These are phyloP conservation scores for Simalia tracyae DNA, from an alignment of 2,797 vertebrate genomes.

Conservation along the genomic window DNA sequence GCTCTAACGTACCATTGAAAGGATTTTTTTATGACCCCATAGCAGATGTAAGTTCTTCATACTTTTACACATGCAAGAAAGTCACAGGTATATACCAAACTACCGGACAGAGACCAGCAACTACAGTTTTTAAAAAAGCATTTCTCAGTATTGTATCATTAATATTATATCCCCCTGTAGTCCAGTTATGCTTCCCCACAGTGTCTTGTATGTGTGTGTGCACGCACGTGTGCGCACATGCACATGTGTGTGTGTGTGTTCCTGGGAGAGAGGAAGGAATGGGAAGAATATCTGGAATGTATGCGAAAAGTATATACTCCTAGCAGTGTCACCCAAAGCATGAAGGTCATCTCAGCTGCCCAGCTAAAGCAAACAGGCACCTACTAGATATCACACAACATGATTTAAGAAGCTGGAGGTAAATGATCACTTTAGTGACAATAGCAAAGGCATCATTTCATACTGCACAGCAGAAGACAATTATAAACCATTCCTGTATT, in stretches of 20 bases:
- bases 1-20: neutral
- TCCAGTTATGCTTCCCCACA: neutral
- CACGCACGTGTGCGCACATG: too few relatives aligned
- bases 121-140: neutral
- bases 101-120: neutral
- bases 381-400: neutral
- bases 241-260: neutral
- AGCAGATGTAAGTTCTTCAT: neutral
- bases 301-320: neutral
- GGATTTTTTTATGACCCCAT: neutral
- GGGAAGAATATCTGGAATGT: neutral
- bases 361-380: neutral
- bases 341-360: neutral
- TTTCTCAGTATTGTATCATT: neutral
- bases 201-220: neutral
- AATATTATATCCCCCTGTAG: neutral
- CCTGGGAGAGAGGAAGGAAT: neutral
- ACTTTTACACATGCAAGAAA: neutral
- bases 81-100: neutral
- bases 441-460: neutral
- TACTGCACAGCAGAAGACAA: neutral
- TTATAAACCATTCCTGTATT: neutral
- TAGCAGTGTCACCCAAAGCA: neutral
- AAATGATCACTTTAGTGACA: neutral
- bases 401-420: neutral